Percentiles rank a stretch among this genome's conserved stretches.
Evolutionary conservation across 2,888 invertebrate species (phyloP).

Genomic region (Acanthopleura granulata): DNA sequence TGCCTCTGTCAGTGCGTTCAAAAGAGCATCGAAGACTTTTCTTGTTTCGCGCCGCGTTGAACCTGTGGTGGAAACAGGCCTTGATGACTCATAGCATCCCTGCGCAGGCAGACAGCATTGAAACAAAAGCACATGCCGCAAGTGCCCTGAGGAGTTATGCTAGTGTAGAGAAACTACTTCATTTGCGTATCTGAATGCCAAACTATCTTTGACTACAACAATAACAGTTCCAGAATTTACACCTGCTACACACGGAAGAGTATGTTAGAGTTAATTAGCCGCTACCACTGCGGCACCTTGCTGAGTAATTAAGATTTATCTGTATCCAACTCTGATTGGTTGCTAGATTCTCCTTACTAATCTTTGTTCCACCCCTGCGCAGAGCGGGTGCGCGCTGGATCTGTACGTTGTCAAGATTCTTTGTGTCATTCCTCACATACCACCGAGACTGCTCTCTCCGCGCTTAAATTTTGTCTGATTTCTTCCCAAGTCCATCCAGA

Average conservation of each 20-base stretch:
- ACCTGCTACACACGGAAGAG: no score
- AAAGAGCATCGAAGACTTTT: neutral
- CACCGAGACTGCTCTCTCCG: constrained; percentile 74
- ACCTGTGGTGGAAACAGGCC: neutral
- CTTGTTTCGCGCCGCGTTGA: constrained; percentile 8
- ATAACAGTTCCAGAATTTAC: no score
- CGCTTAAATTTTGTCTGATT: constrained; percentile 40
- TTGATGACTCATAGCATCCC: neutral
- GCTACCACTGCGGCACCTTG: no score
- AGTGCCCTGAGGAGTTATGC: neutral
- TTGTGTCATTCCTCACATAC: constrained; percentile 98
- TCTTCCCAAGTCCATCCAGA: constrained; percentile 74
- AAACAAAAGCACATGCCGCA: constrained; percentile 20
- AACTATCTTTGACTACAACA: no score
- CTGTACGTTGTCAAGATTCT: constrained; percentile 93
- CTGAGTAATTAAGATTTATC: no score
- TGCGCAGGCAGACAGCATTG: neutral
- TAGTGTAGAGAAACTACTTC: neutral
- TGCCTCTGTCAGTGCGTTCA: no score
- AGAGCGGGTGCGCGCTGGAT: constrained; percentile 58
- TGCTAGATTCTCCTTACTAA: constrained; percentile 28
- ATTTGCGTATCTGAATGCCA: neutral
- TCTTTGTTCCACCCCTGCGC: constrained; percentile 57
- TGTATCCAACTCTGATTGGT: neutral
- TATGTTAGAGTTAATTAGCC: no score